A percentile compares a stretch with the other conserved stretches of the same genome.
Evolutionary conservation across 2,113 vertebrate genomes (phyloP).

Genomic region (Myotis lucifugus): DNA sequence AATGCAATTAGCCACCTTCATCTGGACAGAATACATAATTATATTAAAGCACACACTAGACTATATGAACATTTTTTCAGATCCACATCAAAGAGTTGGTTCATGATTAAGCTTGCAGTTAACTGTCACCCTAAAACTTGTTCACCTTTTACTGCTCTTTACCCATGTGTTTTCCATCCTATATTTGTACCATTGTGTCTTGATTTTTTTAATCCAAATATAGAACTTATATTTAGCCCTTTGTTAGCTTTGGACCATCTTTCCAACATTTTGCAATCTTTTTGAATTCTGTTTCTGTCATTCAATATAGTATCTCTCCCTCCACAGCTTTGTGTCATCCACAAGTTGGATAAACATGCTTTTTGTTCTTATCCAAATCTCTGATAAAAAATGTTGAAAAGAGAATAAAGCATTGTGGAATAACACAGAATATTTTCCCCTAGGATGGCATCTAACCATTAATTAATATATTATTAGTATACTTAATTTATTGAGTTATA

Average conservation of each 20-base stretch:
- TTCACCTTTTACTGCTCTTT: constrained; percentile 41
- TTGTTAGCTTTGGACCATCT: constrained; percentile 60
- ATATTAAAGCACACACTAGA: constrained; percentile 3
- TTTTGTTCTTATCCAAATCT: constrained; percentile 45
- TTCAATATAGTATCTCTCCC: neutral
- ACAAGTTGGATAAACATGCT: constrained; percentile 32
- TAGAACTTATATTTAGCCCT: constrained; percentile 33
- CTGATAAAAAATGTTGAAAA: constrained; percentile 36
- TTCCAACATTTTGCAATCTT: neutral
- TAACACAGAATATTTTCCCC: constrained; percentile 44
- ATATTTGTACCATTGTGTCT: constrained; percentile 41
- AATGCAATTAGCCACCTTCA: constrained; percentile 32
- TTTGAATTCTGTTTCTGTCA: constrained; percentile 39
- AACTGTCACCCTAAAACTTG: constrained; percentile 36
- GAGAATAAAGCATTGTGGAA: neutral
- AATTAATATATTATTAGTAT: constrained; percentile 35
- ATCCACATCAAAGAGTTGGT: constrained; percentile 55
- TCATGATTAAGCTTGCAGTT: constrained; percentile 56
- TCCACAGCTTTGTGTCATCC: neutral
- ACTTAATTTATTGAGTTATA: constrained; percentile 1
- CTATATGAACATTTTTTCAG: constrained; percentile 38
- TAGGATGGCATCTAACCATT: constrained; percentile 4
- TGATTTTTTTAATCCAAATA: constrained; percentile 52
- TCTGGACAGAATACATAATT: constrained; percentile 40
- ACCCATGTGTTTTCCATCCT: constrained; percentile 51